Conservation (phyloP, 2,888 invertebrate species). For the Rhaphigaster nebulosa region DNA sequence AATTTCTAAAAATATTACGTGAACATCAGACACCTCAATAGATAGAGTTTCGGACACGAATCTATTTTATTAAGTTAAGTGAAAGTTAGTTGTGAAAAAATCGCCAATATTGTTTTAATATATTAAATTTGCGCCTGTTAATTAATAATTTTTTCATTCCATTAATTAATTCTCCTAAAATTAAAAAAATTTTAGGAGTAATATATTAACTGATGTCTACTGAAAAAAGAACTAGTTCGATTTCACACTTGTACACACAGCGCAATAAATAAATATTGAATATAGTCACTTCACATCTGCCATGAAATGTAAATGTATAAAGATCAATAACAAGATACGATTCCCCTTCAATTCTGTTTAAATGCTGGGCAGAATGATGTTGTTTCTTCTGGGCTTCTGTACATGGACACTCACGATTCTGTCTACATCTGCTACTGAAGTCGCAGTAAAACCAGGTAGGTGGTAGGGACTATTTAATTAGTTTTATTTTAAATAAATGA, state of each 20-base stretch:
- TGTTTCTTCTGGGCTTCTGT: constrained; percentile 9
- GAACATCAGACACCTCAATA: background rate
- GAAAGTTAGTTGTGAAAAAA: background rate
- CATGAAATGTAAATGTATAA: background rate
- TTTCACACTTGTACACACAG: constrained; percentile 7
- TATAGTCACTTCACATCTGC: constrained; percentile 2
- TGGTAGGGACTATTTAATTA: background rate
- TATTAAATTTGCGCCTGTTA: background rate
- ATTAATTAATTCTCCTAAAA: background rate
- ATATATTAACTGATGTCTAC: background rate
- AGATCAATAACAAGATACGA: background rate
- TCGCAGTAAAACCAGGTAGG: background rate
- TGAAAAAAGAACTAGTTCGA: background rate
- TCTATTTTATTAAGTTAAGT: background rate
- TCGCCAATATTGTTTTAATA: background rate
- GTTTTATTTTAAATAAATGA: background rate
- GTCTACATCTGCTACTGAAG: background rate
- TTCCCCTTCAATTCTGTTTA: background rate
- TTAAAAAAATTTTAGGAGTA: background rate
- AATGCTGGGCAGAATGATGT: background rate
- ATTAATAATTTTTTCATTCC: background rate
- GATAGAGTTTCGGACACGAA: background rate
- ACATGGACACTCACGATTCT: background rate
- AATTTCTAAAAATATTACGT: background rate
- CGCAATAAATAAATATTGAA: constrained; percentile 35